Evolutionary conservation across 64 coral and sea anemone genomes (phyloP).

Genomic region (Platygyra sinensis): DNA sequence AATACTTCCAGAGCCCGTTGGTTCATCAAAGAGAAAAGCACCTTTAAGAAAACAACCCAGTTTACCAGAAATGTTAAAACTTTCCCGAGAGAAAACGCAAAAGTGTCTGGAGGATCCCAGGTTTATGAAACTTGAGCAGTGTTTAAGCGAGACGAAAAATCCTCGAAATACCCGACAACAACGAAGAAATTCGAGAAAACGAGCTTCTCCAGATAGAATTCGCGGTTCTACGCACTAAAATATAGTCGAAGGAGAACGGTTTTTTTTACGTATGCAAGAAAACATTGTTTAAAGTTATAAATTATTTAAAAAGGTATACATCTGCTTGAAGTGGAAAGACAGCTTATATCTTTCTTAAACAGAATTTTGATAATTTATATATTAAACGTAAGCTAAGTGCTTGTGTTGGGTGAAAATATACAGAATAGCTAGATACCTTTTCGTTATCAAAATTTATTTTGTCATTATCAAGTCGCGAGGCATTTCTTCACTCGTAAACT

Average conservation of each 20-base stretch:
- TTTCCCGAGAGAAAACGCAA: conserved; percentile 80
- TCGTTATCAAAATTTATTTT: too few relatives aligned
- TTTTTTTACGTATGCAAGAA: too few relatives aligned
- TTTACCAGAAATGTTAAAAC: conserved; percentile 78
- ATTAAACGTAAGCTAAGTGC: too few relatives aligned
- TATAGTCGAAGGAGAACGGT: too few relatives aligned
- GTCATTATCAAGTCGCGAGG: too few relatives aligned
- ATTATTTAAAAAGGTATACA: background rate
- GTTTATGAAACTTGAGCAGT: conserved; percentile 83
- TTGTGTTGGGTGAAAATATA: too few relatives aligned
- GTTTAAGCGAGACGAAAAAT: conserved; percentile 18
- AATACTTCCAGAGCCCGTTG: background rate
- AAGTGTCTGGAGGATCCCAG: conserved; percentile 77
- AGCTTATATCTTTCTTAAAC: background rate
- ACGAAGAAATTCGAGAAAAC: conserved; percentile 17
- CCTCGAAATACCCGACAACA: background rate
- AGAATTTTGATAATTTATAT: background rate
- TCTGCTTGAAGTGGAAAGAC: background rate
- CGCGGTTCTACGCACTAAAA: background rate
- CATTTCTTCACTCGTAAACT: too few relatives aligned
- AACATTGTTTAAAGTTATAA: background rate
- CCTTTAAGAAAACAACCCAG: conserved; percentile 46
- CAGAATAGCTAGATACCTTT: too few relatives aligned
- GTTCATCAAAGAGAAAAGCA: background rate
- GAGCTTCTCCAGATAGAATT: conserved; percentile 5